These are phyloP conservation scores for Notolabrus celidotus DNA, from an alignment of 2,797 vertebrate genomes.

Conservation along the genomic window DNA sequence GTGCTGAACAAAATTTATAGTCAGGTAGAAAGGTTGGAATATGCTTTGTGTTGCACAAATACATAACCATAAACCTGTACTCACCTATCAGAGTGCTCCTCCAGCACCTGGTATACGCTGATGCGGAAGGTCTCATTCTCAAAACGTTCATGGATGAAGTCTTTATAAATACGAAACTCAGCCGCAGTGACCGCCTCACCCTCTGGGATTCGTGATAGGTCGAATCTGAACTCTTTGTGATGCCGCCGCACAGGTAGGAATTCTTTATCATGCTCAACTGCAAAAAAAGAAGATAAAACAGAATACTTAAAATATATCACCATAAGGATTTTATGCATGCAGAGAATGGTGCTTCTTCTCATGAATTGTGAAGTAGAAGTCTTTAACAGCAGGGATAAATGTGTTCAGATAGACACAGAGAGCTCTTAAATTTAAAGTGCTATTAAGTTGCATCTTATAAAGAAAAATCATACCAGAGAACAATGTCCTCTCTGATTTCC, in stretches of 20 bases:
- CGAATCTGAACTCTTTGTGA: slow-evolving; percentile 95
- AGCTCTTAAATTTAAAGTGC: slow-evolving; percentile 10
- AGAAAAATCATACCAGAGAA: slow-evolving; percentile 7
- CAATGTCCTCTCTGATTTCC: slow-evolving; percentile 5
- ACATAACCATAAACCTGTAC: slow-evolving; percentile 11
- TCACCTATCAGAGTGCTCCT: slow-evolving; percentile 94
- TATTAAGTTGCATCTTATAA: slow-evolving; percentile 39
- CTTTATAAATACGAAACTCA: slow-evolving; percentile 97
- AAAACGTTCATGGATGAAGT: slow-evolving; percentile 92
- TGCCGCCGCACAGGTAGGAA: slow-evolving; percentile 93
- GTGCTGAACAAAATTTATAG: too few species aligned
- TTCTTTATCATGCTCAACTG: slow-evolving; percentile 97
- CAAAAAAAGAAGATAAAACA: slow-evolving; percentile 22
- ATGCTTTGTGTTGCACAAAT: not conserved
- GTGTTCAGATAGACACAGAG: slow-evolving; percentile 10
- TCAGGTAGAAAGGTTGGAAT: not conserved
- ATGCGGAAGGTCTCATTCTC: slow-evolving; percentile 97
- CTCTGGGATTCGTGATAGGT: slow-evolving; percentile 95
- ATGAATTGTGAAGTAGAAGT: too few species aligned
- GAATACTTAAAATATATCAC: not conserved
- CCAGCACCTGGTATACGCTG: slow-evolving; percentile 95
- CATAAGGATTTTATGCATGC: not conserved
- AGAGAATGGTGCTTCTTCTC: not conserved
- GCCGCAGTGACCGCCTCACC: slow-evolving; percentile 96
- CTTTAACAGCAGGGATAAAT: slow-evolving; percentile 10